A percentile compares a stretch with the other conserved stretches of the same genome.
phyloP scores from a whole-genome alignment of 2,113 vertebrate species.

The human region GRCh38 chr12:51418001-51418500 shows the following conservation, averaged over 20 bases:
- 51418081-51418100: not conserved
- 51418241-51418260: not conserved
- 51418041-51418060: not conserved
- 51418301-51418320: not conserved
- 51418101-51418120: not conserved
- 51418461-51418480: not conserved
- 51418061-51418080: not conserved
- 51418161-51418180: not conserved
- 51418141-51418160: not conserved
- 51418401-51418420: not conserved
- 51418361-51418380: not conserved
- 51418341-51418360: not conserved
- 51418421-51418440: not conserved
- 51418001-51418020: not conserved
- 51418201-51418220: not conserved
- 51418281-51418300: not conserved
- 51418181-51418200: not conserved
- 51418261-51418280: not conserved
- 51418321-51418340: not conserved
- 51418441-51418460: not conserved
- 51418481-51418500: not conserved
- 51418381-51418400: not conserved
- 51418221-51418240: not conserved
- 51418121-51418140: not conserved
- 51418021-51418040: not conserved